Conservation (phyloP, 2,888 invertebrate species). For the Tryphoninae sp. region DNA sequence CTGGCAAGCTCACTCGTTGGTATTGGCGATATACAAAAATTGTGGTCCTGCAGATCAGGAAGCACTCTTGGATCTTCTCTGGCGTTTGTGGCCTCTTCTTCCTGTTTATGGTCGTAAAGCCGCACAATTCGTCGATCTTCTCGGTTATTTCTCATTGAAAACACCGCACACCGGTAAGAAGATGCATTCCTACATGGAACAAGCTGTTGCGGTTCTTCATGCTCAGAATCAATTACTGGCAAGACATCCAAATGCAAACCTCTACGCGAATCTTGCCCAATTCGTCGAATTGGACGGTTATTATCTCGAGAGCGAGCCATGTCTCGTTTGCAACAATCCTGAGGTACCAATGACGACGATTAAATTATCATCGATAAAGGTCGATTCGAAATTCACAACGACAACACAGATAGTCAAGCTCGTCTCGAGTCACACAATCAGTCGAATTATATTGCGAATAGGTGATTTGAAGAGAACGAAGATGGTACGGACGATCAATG, state of each 20-base stretch:
- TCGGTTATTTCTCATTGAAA: slow-evolving; percentile 96
- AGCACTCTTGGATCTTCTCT: slow-evolving; percentile 90
- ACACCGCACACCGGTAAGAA: slow-evolving; percentile 88
- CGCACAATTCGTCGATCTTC: slow-evolving; percentile 97
- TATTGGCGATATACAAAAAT: slow-evolving; percentile 93
- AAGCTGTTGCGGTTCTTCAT: slow-evolving; percentile 92
- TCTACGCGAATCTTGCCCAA: slow-evolving; percentile 96
- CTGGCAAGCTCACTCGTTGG: slow-evolving; percentile 96
- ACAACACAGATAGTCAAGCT: slow-evolving; percentile 98
- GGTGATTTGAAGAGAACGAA: slow-evolving; percentile 97
- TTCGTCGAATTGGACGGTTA: slow-evolving; percentile 97
- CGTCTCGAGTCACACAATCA: slow-evolving; percentile 96
- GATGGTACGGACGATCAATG: slow-evolving; percentile 97
- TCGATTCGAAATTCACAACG: slow-evolving; percentile 98
- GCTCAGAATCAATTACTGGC: slow-evolving; percentile 94
- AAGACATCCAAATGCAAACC: slow-evolving; percentile 96
- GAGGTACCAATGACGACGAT: slow-evolving; percentile 96
- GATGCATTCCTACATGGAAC: slow-evolving; percentile 90
- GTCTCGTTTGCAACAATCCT: slow-evolving; percentile 98
- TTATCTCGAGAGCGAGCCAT: slow-evolving; percentile 98
- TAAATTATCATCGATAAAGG: slow-evolving; percentile 96
- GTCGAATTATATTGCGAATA: slow-evolving; percentile 95
- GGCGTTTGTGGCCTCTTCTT: slow-evolving; percentile 95
- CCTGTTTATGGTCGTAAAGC: slow-evolving; percentile 96
- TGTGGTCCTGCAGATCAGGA: slow-evolving; percentile 90